Conservation (phyloP, 92 coral and sea anemone genomes). For the Actinernus sp. region DNA sequence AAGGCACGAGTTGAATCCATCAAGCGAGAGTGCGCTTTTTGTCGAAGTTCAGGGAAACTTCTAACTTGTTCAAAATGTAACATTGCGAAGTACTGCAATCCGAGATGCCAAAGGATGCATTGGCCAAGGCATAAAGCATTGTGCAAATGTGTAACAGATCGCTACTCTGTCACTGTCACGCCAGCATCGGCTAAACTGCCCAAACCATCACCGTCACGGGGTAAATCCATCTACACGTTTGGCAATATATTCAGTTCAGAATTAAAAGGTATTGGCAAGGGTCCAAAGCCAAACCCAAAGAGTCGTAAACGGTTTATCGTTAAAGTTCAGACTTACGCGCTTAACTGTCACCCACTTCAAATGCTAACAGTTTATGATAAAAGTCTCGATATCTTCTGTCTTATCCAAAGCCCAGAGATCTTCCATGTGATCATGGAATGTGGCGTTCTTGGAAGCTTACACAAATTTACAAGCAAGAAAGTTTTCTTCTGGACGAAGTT, state of each 20-base stretch:
- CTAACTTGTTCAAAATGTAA: constrained; percentile 51
- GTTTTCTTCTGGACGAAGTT: constrained; percentile 66
- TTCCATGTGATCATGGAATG: constrained; percentile 77
- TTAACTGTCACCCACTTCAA: constrained; percentile 68
- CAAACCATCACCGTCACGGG: too few species aligned
- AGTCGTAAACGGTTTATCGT: constrained; percentile 58
- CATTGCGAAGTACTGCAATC: constrained; percentile 65
- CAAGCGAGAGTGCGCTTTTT: constrained; percentile 51
- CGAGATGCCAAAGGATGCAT: constrained; percentile 57
- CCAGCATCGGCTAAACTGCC: neutral
- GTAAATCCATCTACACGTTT: neutral
- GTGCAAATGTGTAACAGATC: constrained; percentile 45
- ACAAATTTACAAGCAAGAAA: constrained; percentile 69
- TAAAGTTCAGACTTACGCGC: constrained; percentile 48
- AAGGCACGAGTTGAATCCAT: constrained; percentile 8
- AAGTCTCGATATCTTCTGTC: constrained; percentile 34
- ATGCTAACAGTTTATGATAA: constrained; percentile 34
- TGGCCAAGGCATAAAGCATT: constrained; percentile 49
- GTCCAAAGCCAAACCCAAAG: constrained; percentile 55
- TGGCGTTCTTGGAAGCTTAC: constrained; percentile 64
- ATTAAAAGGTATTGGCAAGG: constrained; percentile 58
- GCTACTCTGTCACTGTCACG: constrained; percentile 48
- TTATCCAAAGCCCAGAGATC: constrained; percentile 63
- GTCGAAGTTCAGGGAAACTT: constrained; percentile 32
- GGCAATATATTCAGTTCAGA: constrained; percentile 41